Conservation (phyloP, 1,140 invertebrate species). For the Phenacoccus solenopsis region DNA sequence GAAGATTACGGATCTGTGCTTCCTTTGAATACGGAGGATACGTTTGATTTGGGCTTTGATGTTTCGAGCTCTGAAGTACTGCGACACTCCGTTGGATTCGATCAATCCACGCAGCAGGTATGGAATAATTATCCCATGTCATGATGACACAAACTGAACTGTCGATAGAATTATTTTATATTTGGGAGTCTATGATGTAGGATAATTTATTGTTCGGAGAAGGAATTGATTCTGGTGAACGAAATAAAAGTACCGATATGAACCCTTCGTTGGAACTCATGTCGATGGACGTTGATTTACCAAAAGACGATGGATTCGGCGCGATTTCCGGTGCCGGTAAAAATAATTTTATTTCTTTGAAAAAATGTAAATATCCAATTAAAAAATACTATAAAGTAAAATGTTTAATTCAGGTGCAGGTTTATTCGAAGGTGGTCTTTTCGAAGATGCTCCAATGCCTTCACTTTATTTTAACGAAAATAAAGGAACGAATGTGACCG, state of each 20-base stretch:
- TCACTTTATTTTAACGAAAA: constrained; percentile 23
- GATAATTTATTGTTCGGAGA: not conserved
- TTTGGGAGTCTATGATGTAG: too few species aligned
- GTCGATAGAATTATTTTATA: too few species aligned
- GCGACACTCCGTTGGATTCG: too few species aligned
- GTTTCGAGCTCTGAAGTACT: not conserved
- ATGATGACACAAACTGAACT: too few species aligned
- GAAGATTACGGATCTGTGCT: constrained; percentile 91
- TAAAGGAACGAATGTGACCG: not conserved
- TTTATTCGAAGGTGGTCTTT: constrained; percentile 79
- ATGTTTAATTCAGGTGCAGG: constrained; percentile 71
- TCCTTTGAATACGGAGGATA: constrained; percentile 78
- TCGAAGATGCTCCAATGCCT: constrained; percentile 69
- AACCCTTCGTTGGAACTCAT: not conserved
- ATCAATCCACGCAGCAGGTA: not conserved
- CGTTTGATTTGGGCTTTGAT: constrained; percentile 86
- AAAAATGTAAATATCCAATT: too few species aligned
- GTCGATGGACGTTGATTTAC: not conserved
- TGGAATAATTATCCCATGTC: not conserved
- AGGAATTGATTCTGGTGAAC: not conserved
- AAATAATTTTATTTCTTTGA: too few species aligned
- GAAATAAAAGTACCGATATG: not conserved
- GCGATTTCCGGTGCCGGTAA: not conserved
- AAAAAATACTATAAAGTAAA: constrained; percentile 30
- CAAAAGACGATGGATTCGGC: not conserved